phyloP scores from a whole-genome alignment of 1,140 invertebrate genomes.

The Archivesica marissinica region DNA sequence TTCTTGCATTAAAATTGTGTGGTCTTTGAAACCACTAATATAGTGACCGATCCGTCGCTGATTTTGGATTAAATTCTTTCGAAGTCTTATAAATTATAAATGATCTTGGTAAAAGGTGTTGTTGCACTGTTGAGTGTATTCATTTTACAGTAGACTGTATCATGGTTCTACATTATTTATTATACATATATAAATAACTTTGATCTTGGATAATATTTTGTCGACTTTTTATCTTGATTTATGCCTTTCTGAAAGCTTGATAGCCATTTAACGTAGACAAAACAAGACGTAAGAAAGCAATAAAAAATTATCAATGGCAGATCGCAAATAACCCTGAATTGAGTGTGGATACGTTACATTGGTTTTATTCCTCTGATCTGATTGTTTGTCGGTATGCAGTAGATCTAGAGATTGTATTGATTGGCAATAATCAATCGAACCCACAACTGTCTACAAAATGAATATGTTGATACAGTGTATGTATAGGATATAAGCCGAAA shows the following conservation, averaged over 20 bases:
- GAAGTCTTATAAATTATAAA: too few relatives aligned
- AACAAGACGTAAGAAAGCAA: neutral
- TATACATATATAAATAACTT: too few relatives aligned
- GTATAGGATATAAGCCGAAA: too few relatives aligned
- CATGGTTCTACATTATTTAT: too few relatives aligned
- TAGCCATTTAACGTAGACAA: neutral
- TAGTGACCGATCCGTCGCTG: too few relatives aligned
- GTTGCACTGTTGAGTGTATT: too few relatives aligned
- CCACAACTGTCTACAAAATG: neutral
- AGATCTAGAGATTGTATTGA: constrained; percentile 17
- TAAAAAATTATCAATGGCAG: constrained; percentile 8
- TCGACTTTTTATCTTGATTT: neutral
- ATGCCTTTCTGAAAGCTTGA: neutral
- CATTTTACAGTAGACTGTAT: too few relatives aligned
- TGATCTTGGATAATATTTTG: neutral
- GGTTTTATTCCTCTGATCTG: constrained; percentile 17
- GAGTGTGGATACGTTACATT: neutral
- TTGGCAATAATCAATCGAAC: constrained; percentile 10
- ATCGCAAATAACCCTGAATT: neutral
- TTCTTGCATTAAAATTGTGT: too few relatives aligned
- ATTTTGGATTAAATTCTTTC: too few relatives aligned
- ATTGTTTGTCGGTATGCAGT: constrained; percentile 20
- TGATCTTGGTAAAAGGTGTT: too few relatives aligned
- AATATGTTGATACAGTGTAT: constrained; percentile 25
- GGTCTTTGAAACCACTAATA: too few relatives aligned